phyloP scores from a whole-genome alignment of 2,888 invertebrate genomes.

The Taphrorychus bicolor region DNA sequence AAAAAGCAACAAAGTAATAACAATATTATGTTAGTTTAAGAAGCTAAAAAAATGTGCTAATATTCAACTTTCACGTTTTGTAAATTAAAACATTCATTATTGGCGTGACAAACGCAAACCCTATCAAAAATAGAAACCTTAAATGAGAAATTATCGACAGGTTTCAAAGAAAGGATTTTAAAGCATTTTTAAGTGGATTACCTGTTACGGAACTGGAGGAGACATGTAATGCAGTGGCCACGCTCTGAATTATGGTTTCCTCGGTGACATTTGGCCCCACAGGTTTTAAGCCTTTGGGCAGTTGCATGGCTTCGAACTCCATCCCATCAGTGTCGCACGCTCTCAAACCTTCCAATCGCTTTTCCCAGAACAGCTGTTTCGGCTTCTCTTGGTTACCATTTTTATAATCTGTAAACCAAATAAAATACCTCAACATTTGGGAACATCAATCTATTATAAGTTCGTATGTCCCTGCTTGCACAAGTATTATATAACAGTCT shows the following conservation, averaged over 20 bases:
- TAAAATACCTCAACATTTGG: too few species aligned
- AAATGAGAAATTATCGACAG: too few species aligned
- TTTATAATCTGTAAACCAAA: conserved; percentile 84
- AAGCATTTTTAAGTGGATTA: neutral
- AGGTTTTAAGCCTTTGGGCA: conserved; percentile 83
- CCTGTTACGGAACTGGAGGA: conserved; percentile 82
- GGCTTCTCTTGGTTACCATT: conserved; percentile 93
- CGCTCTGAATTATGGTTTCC: conserved; percentile 88
- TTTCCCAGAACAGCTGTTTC: conserved; percentile 87
- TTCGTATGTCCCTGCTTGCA: neutral
- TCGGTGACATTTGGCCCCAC: conserved; percentile 87
- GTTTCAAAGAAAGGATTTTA: neutral
- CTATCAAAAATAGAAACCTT: too few species aligned
- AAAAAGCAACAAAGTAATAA: too few species aligned
- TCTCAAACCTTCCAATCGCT: conserved; percentile 78
- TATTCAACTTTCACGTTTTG: neutral
- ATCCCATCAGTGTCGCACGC: conserved; percentile 88
- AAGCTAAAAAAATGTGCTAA: neutral
- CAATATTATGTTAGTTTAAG: too few species aligned
- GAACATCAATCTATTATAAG: too few species aligned
- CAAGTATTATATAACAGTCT: neutral
- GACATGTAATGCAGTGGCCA: conserved; percentile 94
- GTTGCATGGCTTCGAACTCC: conserved; percentile 82
- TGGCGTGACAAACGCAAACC: too few species aligned
- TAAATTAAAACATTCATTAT: neutral